Evolutionary conservation across 2,888 invertebrate species (phyloP), one percentile per base, ranked within the genome.

Genomic region (Phaedon cochleariae): DNA sequence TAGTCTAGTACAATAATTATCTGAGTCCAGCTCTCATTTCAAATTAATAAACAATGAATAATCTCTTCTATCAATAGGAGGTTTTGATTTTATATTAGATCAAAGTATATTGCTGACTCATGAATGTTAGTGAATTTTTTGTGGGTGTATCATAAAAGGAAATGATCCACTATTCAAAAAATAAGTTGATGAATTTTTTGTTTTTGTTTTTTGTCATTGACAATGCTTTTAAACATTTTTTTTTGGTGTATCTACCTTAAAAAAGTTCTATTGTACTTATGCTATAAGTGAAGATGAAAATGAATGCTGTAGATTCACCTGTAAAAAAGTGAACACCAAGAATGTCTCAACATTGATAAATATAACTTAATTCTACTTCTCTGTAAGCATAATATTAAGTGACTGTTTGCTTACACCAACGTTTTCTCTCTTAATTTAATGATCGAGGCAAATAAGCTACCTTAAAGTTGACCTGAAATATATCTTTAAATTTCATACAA

Each of bases 321-420:
- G 37, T 58, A 54, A 61, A 51, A 57, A 54, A 66, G 48, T 66
- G 62, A 66, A 66, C 66, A 62, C 57, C 59, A 45, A 66, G 55
- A 62, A 57, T 59, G 37, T 51, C 34, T 55, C 49, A 64, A 64
- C 60, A 66, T 51, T 48, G 51, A 65, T 59, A 55, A 46, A 52
- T 31, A 58, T 58, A 29, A 48, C 51, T 55, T 54, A 55, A 21
- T 55, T 62, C 55, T 62, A 59, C 49, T 58, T 52, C 7, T 62
- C 29, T 20, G 62, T 62, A 65, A 62, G 62, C 59, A 62, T 62
- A 21, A 57, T 51, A 57, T 45, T 41, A 61, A 61, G 58, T 61
- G 54, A 62, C 59, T 62, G 49, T 59, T 55, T 17, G 58, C 61
- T 58, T 61, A 65, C 57, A 15, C 37, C 46, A 54, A 54, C 31